Evolutionary conservation across 2,797 vertebrate genomes (phyloP).

Genomic region (Babyrousa celebensis): DNA sequence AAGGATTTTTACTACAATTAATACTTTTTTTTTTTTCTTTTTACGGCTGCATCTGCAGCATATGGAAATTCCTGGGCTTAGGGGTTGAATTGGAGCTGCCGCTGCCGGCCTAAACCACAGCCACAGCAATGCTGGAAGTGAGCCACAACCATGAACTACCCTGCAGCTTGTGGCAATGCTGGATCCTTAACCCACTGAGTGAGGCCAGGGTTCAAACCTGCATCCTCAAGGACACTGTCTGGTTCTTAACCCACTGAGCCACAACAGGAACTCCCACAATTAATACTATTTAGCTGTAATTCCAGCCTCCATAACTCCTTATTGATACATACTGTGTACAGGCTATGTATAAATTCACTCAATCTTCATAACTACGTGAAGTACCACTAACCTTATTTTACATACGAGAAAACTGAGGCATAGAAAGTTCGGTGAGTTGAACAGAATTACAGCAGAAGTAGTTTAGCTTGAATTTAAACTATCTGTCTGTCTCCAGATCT

Average conservation of each 20-base stretch:
- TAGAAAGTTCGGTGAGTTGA: neutral
- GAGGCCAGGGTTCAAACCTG: too few relatives aligned
- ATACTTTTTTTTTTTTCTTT: neutral
- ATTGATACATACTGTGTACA: neutral
- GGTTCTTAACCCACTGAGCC: too few relatives aligned
- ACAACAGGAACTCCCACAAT: neutral
- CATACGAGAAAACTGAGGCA: slow-evolving; percentile 17
- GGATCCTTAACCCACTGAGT: too few relatives aligned
- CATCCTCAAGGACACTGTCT: too few relatives aligned
- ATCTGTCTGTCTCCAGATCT: neutral
- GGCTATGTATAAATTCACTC: neutral
- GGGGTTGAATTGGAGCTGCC: too few relatives aligned
- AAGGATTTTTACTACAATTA: neutral
- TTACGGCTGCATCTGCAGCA: too few relatives aligned
- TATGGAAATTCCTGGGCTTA: too few relatives aligned
- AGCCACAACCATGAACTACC: too few relatives aligned
- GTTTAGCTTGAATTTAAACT: slow-evolving; percentile 41
- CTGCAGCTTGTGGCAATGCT: too few relatives aligned
- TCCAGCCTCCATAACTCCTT: neutral
- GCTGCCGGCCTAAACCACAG: too few relatives aligned
- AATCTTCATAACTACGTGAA: slow-evolving; percentile 37
- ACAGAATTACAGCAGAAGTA: neutral
- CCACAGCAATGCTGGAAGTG: too few relatives aligned
- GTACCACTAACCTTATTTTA: neutral
- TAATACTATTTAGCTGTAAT: neutral